Conservation (phyloP, 2,888 invertebrate species). For the Tenthredo scrophulariae region DNA sequence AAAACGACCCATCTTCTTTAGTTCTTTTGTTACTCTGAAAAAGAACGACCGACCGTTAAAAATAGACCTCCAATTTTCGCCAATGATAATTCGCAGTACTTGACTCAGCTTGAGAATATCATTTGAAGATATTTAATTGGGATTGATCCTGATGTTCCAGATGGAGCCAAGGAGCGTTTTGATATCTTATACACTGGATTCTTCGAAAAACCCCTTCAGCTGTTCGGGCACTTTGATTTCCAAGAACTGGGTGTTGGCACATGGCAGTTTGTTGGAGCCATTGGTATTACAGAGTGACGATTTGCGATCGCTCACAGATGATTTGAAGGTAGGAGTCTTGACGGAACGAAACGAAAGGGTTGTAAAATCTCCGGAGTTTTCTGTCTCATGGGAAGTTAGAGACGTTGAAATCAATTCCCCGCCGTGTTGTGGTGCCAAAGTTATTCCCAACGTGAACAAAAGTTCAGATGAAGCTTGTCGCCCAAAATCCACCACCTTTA, state of each 20-base stretch:
- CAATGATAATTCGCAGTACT: conserved; percentile 1
- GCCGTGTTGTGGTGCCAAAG: conserved; percentile 40
- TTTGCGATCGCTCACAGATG: background rate
- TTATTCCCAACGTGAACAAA: conserved; percentile 34
- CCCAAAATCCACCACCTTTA: background rate
- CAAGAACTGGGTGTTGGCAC: conserved; percentile 80
- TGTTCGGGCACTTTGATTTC: conserved; percentile 81
- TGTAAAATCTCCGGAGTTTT: conserved; percentile 28
- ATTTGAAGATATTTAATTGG: conserved; percentile 7
- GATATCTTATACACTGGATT: conserved; percentile 78
- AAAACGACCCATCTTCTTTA: background rate
- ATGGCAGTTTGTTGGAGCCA: conserved; percentile 80
- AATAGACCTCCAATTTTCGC: conserved; percentile 11
- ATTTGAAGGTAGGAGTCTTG: conserved; percentile 24
- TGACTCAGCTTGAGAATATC: background rate
- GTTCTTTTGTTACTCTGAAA: background rate
- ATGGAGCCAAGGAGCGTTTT: conserved; percentile 80
- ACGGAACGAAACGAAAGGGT: background rate
- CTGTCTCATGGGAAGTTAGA: conserved; percentile 16
- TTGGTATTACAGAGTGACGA: conserved; percentile 78
- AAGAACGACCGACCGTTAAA: background rate
- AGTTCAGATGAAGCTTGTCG: background rate
- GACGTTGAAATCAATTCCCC: background rate
- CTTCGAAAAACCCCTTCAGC: conserved; percentile 72
- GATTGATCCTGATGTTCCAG: conserved; percentile 33